Conservation (phyloP, 2,797 vertebrate species). For the Epinephelus malabaricus region DNA sequence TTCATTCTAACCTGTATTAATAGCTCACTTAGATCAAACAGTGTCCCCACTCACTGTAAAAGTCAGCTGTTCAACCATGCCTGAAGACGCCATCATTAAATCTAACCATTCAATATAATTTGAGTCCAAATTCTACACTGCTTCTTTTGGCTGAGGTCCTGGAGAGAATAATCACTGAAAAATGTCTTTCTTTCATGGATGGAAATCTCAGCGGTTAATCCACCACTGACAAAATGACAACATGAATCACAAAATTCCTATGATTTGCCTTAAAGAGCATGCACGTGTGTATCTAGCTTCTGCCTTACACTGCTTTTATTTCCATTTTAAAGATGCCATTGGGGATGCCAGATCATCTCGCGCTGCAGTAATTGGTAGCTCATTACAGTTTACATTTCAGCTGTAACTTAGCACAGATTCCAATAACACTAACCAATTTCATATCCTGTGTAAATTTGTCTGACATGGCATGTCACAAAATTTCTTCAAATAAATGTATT, state of each 20-base stretch:
- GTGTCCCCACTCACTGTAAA: slow-evolving; percentile 11
- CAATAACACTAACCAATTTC: neutral
- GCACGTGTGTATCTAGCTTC: neutral
- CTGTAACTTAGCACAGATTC: neutral
- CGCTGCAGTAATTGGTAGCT: neutral
- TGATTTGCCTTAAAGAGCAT: neutral
- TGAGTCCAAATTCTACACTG: neutral
- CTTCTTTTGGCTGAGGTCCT: neutral
- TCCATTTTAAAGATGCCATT: neutral
- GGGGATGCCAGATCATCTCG: neutral
- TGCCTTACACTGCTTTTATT: neutral
- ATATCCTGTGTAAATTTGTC: neutral
- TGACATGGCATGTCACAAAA: neutral
- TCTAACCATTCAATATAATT: slow-evolving; percentile 8
- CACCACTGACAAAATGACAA: neutral
- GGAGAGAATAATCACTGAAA: neutral
- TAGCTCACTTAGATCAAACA: slow-evolving; percentile 24
- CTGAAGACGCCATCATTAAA: slow-evolving; percentile 25
- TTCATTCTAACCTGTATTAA: slow-evolving; percentile 21
- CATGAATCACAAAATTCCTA: neutral
- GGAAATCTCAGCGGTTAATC: slow-evolving; percentile 2
- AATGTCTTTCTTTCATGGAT: neutral
- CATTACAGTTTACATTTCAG: neutral
- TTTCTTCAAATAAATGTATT: neutral
- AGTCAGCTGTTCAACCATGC: slow-evolving; percentile 12